Evolutionary conservation across 1,140 invertebrate genomes (phyloP).

Genomic region (Drosophila grimshawi): DNA sequence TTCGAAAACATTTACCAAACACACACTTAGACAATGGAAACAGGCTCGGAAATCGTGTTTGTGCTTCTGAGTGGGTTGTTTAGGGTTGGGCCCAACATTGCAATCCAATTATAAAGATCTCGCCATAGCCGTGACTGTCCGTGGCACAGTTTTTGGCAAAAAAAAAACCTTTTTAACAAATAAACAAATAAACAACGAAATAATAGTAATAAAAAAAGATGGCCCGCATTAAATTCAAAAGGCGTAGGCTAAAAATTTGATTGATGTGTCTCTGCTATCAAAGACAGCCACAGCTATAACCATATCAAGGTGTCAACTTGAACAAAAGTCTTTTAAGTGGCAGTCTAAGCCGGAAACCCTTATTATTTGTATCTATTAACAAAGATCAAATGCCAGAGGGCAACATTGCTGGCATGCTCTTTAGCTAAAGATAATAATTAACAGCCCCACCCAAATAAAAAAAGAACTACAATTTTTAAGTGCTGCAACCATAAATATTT

Average conservation of each 20-base stretch:
- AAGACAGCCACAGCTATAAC: conserved; percentile 20
- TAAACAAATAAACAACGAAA: conserved; percentile 7
- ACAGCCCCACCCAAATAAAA: conserved; percentile 3
- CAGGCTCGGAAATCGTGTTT: conserved; percentile 7
- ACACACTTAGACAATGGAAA: neutral
- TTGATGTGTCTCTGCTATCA: conserved; percentile 22
- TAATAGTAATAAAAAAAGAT: conserved; percentile 19
- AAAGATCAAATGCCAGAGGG: conserved; percentile 25
- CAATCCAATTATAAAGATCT: conserved; percentile 7
- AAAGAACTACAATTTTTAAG: conserved; percentile 18
- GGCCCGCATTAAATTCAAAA: conserved; percentile 32
- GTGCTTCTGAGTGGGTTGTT: neutral
- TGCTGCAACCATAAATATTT: neutral
- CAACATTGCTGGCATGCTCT: conserved; percentile 39
- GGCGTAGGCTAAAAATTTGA: conserved; percentile 34
- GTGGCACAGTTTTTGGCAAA: conserved; percentile 42
- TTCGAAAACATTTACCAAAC: neutral
- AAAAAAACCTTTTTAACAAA: conserved; percentile 13
- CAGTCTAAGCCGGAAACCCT: conserved; percentile 26
- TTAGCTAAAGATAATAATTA: conserved; percentile 55
- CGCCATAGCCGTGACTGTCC: conserved; percentile 33
- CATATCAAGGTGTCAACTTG: conserved; percentile 36
- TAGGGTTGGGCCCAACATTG: conserved; percentile 25
- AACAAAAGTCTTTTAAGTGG: conserved; percentile 9
- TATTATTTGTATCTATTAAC: conserved; percentile 22